Evolutionary conservation across 2,113 vertebrate genomes (phyloP).

Genomic region (Penelope pileata): DNA sequence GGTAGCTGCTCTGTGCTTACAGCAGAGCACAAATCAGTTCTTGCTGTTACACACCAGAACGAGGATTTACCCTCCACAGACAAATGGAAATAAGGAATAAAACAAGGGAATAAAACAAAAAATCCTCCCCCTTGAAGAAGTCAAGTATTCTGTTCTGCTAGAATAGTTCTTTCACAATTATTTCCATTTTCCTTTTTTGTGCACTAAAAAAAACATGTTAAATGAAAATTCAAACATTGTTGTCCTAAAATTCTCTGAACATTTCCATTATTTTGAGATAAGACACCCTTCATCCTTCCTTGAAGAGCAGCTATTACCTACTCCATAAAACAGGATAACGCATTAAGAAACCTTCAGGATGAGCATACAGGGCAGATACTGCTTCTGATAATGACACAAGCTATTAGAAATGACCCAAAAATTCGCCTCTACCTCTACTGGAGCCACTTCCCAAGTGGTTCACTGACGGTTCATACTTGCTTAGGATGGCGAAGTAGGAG

Average conservation of each 20-base stretch:
- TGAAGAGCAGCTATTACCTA: not conserved
- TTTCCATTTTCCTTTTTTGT: not conserved
- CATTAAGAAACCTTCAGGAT: not conserved
- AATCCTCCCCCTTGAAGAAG: not conserved
- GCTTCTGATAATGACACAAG: not conserved
- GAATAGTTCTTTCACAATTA: not conserved
- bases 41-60: not conserved
- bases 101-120: not conserved
- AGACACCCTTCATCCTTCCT: not conserved
- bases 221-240: not conserved
- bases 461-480: not conserved
- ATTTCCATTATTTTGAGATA: not conserved
- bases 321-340: not conserved
- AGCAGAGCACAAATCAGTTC: not conserved
- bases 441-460: not conserved
- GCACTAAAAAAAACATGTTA: not conserved
- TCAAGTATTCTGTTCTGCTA: not conserved
- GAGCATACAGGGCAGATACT: not conserved
- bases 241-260: not conserved
- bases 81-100: not conserved
- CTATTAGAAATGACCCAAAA: not conserved
- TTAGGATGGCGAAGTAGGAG: not conserved
- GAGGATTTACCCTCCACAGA: not conserved
- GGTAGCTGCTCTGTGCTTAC: not conserved
- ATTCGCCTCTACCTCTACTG: too few species aligned